Evolutionary conservation across 2,113 vertebrate species (phyloP).

Genomic region (Dinomys branickii): DNA sequence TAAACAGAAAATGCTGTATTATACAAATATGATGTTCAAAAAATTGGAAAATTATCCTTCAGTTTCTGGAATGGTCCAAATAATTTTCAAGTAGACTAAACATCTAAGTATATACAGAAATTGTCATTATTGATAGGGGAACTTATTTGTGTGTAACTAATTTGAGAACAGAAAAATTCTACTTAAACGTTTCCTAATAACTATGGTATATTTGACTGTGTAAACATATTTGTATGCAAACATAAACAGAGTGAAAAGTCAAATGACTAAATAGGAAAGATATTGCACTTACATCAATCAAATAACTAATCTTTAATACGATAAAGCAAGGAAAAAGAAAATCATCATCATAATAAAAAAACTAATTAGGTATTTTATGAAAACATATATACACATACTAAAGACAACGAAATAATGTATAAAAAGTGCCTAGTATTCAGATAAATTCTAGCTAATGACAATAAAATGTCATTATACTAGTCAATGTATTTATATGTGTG

Average conservation of each 20-base stretch:
- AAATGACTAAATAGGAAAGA: constrained; percentile 12
- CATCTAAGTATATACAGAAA: not conserved
- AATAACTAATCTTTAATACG: constrained; percentile 17
- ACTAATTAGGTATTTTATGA: not conserved
- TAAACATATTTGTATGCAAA: constrained; percentile 20
- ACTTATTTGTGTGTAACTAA: not conserved
- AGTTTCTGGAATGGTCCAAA: not conserved
- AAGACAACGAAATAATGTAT: not conserved
- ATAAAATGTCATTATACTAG: not conserved
- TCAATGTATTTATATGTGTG: not conserved
- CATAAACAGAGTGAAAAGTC: not conserved
- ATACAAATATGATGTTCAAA: not conserved
- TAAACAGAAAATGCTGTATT: not conserved
- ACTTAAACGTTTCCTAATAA: not conserved
- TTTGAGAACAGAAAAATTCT: not conserved
- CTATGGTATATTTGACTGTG: not conserved
- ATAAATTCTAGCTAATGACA: not conserved
- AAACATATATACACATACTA: not conserved
- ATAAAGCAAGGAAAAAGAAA: constrained; percentile 38
- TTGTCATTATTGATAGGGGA: not conserved
- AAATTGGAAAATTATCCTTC: not conserved
- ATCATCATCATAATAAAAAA: not conserved
- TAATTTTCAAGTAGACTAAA: constrained; percentile 15
- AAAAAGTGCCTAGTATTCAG: not conserved
- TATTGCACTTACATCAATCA: not conserved